Percentiles rank a stretch among this genome's conserved stretches.
phyloP scores from a whole-genome alignment of 2,797 vertebrate genomes.

The Schizopygopsis pylzovi region DNA sequence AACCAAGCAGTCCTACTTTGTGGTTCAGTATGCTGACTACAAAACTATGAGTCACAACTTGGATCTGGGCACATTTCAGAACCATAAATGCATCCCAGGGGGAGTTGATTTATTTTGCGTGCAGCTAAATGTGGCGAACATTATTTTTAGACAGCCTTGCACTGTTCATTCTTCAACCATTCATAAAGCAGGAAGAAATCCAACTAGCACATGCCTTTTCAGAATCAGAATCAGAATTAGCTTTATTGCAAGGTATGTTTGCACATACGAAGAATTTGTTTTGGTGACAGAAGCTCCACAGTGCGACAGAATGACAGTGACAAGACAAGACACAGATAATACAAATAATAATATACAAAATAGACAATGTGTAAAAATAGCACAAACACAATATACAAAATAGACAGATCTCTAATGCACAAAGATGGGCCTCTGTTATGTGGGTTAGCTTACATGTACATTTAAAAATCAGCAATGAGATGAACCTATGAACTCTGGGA shows the following conservation, averaged over 20 bases:
- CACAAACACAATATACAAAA: no score
- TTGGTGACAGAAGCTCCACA: no score
- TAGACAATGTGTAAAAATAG: no score
- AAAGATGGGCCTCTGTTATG: conserved; percentile 4
- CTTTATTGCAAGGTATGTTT: no score
- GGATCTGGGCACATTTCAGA: conserved; percentile 16
- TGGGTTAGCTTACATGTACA: not conserved
- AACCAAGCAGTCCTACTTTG: not conserved
- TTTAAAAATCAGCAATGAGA: not conserved
- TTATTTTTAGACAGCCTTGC: conserved; percentile 28
- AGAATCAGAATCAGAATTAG: not conserved
- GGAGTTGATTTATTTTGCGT: conserved; percentile 16
- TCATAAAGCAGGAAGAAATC: conserved; percentile 16
- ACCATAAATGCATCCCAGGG: not conserved
- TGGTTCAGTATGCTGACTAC: conserved; percentile 3
- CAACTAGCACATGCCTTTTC: not conserved
- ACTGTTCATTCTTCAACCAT: conserved; percentile 30
- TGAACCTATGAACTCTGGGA: conserved; percentile 25
- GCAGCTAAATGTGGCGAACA: conserved; percentile 6
- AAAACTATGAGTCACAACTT: conserved; percentile 20
- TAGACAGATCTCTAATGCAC: not conserved
- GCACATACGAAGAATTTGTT: no score
- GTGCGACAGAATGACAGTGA: no score
- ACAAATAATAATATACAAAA: no score
- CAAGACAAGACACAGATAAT: no score